phyloP scores from a whole-genome alignment of 2,888 invertebrate species.

The Noctua janthina region DNA sequence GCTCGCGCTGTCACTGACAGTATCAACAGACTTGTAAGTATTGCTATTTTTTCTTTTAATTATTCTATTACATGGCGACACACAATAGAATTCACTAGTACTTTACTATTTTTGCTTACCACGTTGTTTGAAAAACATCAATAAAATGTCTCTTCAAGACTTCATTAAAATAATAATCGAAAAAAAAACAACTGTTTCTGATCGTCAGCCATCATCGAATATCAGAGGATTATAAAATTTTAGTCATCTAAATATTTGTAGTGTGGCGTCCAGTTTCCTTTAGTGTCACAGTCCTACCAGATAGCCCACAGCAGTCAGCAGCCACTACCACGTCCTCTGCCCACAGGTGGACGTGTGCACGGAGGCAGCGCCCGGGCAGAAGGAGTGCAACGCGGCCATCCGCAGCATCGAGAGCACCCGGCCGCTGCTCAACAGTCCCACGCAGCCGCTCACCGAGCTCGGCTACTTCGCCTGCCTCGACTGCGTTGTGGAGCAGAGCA shows the following conservation, averaged over 20 bases:
- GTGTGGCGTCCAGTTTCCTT: background rate
- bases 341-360: conserved; percentile 93
- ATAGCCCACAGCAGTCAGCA: background rate
- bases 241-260: background rate
- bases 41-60: background rate
- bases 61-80: background rate
- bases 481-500: conserved; percentile 96
- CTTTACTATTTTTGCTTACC: background rate
- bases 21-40: conserved; percentile 95
- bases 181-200: background rate
- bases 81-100: background rate
- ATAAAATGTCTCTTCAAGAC: background rate
- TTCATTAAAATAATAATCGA: background rate
- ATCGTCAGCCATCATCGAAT: too few relatives aligned
- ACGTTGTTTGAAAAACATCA: background rate
- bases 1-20: conserved; percentile 97
- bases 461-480: conserved; percentile 98
- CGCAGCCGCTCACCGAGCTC: conserved; percentile 96
- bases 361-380: conserved; percentile 97
- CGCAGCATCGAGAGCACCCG: conserved; percentile 96
- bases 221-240: too few relatives aligned
- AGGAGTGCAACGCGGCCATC: conserved; percentile 98
- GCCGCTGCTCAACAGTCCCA: conserved; percentile 95
- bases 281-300: background rate
- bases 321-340: background rate